Evolutionary conservation across 2,888 invertebrate species (phyloP), one percentile per base, ranked within the genome.

Genomic region (Eutolmus rufibarbis): DNA sequence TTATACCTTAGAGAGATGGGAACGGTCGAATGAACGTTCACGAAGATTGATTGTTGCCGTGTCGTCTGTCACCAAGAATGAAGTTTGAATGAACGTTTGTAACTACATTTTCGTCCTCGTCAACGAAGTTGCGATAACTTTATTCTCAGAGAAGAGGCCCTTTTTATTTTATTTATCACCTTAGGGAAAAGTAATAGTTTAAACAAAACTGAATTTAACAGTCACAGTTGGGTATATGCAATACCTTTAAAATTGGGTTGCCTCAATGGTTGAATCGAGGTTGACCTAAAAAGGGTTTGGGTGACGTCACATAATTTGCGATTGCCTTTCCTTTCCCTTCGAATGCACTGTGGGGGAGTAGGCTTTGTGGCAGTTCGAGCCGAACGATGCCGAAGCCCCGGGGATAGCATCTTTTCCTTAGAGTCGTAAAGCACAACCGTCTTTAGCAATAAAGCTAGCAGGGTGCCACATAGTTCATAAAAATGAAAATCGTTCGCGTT

Each of bases 391-490:
- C 14, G 23, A 16, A 14, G 43, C 43, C 23, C 66, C 19, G 23
- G 12, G 57, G 23, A 9, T 12, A 66, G 28, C 66, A 66, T 66
- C 9, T 66, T 66, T 56, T 66, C 66, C 8, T 19, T 23, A 37
- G 57, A 34, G 37, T 37, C 66, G 57, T 82, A 82, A 82, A 82
- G 57, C 37, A 56, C 82, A 82, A 82, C 57, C 57, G 82, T 34
- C 57, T 43, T 28, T 23, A 82, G 57, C 66, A 57, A 82, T 82
- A 82, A 82, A 82, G 37, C 66, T 66, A 56, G 37, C 82, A 79
- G 34, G 66, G 66, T 57, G 66, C 37, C 81, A 37, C 51, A 82
- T 66, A 82, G 57, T 82, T 82, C 56, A 82, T 82, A 82, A 82
- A 82, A 82, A 66, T 82, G 66, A 66, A 66, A 66, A 66, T 66